Base-by-base conservation (phyloP, 2,797 vertebrate species). In the Pyrocephalus nanus region DNA sequence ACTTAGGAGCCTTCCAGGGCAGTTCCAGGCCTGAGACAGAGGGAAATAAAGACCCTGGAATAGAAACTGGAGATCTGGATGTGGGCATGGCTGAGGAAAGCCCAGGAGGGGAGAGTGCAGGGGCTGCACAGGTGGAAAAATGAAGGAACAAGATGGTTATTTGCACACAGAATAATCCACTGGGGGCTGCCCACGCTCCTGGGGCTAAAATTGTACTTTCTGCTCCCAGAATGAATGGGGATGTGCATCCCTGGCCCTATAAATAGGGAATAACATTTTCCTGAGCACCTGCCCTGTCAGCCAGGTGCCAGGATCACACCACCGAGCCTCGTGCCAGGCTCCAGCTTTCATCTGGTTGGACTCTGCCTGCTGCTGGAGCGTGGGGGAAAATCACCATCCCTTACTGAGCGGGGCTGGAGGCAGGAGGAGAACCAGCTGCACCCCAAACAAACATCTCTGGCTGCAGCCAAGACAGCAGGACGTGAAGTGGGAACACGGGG, bases 1-100 rank as follows among this genome's bases (percentile, higher is more conserved):
- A 92, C 94, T 94, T 86, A 48, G 60, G 95, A 83, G 96, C 76
- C 80, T 96, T 88, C 65, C 72, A 87, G 88, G 90, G 90, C 82
- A 77, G 43, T 42, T 85, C 80, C 69, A 75, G 88, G 82, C 32
- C 21, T 3, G 57, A 91, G 67, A 27, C 19, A 91, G 82, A 34
- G 40, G 45, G 66, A 90, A 95, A 85, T 18, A 72, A 61, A 94
- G 61, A 60, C 5, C 53, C 54, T 47, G 86, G 48, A 89, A 81
- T 67, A 87, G 7, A 26, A 79, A 78, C 51, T 2, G 5, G 50
- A 34, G 74, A 40, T n/a, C 11, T 76, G 74, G 80, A 65, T 1
- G 18, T 47, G 57, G 77, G 72, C 34, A 27, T 1, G 60, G 74
- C 32, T 26, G 62, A 62, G 73, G 38, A 55, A 40, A 30, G 48